Evolutionary conservation across 2,113 vertebrate genomes (phyloP), one percentile per base, ranked within the genome.

Genomic region (Nyctibius bracteatus): DNA sequence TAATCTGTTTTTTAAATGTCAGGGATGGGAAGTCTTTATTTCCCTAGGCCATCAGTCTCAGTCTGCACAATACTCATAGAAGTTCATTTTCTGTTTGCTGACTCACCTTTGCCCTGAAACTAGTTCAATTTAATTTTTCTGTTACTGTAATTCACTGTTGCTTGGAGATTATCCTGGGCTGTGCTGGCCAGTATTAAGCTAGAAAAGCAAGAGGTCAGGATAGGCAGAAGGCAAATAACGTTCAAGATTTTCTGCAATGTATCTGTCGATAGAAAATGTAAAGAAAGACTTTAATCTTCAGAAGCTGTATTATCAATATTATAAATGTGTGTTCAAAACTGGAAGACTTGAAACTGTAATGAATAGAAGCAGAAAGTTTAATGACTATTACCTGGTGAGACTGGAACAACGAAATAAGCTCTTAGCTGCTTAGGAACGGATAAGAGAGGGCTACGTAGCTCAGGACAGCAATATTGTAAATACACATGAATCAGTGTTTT

Each of bases 101-200:
- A 89, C 35, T 96, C 77, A 84, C 35, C 30, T 72, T 74, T 89
- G 51, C 57, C 77, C 68, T 81, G 59, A 81, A 92, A 83, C 33
- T 43, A 63, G 27, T 52, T 89, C 61, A 74, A 51, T 71, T 81
- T 63, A 47, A 31, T 84, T 86, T 91, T 93, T 88, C 74, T 91
- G 55, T 81, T 75, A 74, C 51, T 78, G 43, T 78, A 90, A 67
- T 94, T 91, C 68, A 74, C 43, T 0, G 39, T 91, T 94, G 80
- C 73, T 94, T 84, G 77, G 92, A 83, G 86, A 81, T 92, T 86
- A 94, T 81, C 39, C 83, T 59, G 21, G 30, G n/a, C 80, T 66
- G 7, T 71, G 31, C 5, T 9, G 22, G 30, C 58, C 49, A 55
- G 33, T 31, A 52, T 82, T 66, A 65, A 94, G n/a, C 31, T 46